A percentile compares a stretch with the other conserved stretches of the same genome.
phyloP scores from a whole-genome alignment of 1,140 invertebrate species.

The Andrena cerasifolii region DNA sequence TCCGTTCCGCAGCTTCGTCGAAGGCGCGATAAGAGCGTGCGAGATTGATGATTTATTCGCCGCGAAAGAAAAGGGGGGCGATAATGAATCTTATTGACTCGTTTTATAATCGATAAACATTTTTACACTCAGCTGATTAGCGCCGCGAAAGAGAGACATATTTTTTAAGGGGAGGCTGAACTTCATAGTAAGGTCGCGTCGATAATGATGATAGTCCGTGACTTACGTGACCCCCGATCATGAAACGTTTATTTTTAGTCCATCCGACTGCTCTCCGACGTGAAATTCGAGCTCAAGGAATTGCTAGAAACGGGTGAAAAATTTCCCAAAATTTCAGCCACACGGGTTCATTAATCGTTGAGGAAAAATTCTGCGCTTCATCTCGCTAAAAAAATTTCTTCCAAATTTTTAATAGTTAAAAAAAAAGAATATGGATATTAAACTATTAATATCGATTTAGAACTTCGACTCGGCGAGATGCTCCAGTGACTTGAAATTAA shows the following conservation, averaged over 20 bases:
- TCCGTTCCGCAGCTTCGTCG: background rate
- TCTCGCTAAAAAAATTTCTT: too few species aligned
- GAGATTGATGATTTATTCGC: background rate
- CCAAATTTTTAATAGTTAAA: too few species aligned
- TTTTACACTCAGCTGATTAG: conserved; percentile 58
- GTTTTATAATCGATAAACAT: conserved; percentile 36
- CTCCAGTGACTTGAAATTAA: too few species aligned
- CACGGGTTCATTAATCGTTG: too few species aligned
- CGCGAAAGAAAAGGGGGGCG: background rate
- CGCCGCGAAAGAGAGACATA: conserved; percentile 63
- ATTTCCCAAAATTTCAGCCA: too few species aligned
- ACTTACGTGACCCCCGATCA: conserved; percentile 74
- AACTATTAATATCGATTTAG: too few species aligned
- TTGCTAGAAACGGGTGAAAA: background rate
- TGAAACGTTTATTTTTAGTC: conserved; percentile 73
- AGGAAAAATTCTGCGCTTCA: too few species aligned
- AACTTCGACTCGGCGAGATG: too few species aligned
- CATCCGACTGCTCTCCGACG: background rate
- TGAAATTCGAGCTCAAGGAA: background rate
- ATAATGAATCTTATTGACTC: conserved; percentile 43
- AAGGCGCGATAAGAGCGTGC: conserved; percentile 1
- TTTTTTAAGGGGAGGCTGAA: conserved; percentile 72
- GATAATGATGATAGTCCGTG: conserved; percentile 77
- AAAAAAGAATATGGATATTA: too few species aligned
- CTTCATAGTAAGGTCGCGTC: conserved; percentile 71